phyloP scores from a whole-genome alignment of 2,888 invertebrate genomes.

The Drosophila tanythrix region DNA sequence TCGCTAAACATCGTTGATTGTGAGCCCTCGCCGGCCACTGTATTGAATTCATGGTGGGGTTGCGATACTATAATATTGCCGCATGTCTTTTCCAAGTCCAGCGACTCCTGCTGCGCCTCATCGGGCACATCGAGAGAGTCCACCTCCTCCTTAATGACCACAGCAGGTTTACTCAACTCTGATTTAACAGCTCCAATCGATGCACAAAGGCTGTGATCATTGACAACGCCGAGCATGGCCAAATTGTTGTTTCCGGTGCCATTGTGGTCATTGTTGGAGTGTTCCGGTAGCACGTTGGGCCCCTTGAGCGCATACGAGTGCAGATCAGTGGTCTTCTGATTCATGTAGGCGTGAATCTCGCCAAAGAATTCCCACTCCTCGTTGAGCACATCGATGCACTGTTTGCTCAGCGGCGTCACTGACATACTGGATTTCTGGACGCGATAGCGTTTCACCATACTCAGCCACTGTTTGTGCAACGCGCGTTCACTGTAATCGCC shows the following conservation, averaged over 20 bases:
- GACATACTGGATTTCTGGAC: slow-evolving; percentile 75
- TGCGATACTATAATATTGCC: not conserved
- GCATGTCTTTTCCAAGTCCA: slow-evolving; percentile 7
- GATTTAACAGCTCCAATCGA: not conserved
- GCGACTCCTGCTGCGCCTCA: slow-evolving; percentile 20
- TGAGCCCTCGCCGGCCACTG: not conserved
- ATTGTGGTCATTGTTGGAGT: not conserved
- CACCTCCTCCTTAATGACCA: slow-evolving; percentile 23
- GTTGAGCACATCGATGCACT: slow-evolving; percentile 55
- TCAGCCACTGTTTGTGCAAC: slow-evolving; percentile 82
- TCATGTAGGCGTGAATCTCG: slow-evolving; percentile 82
- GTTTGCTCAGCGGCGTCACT: slow-evolving; percentile 35
- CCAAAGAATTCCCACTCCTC: slow-evolving; percentile 84
- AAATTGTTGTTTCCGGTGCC: slow-evolving; percentile 14
- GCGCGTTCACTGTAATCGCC: slow-evolving; percentile 80
- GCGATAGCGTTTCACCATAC: slow-evolving; percentile 81
- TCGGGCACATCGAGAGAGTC: slow-evolving; percentile 7
- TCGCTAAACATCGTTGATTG: slow-evolving; percentile 34
- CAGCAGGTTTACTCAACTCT: not conserved
- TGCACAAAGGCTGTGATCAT: slow-evolving; percentile 76
- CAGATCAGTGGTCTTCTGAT: slow-evolving; percentile 81
- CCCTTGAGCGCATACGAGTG: slow-evolving; percentile 82
- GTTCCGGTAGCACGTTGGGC: slow-evolving; percentile 34
- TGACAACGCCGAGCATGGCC: slow-evolving; percentile 60
- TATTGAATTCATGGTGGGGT: slow-evolving; percentile 11